Conservation (phyloP, 2,113 vertebrate species). For the Odobenus rosmarus region DNA sequence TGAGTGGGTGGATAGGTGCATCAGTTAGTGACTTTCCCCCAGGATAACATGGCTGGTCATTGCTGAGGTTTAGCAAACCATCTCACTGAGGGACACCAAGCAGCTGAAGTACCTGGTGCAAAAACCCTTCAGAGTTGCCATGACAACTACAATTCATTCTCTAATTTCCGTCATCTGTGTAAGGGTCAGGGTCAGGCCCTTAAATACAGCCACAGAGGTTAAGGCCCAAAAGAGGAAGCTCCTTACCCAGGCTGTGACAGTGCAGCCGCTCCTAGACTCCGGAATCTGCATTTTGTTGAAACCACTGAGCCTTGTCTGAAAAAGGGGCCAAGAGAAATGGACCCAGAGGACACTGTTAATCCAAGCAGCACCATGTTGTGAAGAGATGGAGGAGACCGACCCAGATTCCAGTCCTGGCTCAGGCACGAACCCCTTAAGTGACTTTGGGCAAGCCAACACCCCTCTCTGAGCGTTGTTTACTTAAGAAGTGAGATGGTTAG, state of each 20-base stretch:
- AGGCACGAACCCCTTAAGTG: background rate
- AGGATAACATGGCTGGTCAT: background rate
- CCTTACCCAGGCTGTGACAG: background rate
- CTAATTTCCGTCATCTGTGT: background rate
- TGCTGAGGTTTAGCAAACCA: background rate
- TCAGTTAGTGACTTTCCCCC: conserved; percentile 13
- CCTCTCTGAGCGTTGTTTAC: background rate
- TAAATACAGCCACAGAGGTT: background rate
- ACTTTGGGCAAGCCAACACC: background rate
- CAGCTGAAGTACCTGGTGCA: conserved; percentile 1
- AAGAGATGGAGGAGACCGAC: background rate
- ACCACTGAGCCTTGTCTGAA: background rate
- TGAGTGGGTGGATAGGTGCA: background rate
- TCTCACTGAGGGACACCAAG: background rate
- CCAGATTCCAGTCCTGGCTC: background rate
- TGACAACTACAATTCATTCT: conserved; percentile 11
- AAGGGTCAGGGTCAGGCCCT: background rate
- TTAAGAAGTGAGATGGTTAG: background rate
- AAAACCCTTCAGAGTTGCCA: conserved; percentile 32
- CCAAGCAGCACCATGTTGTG: too few species aligned
- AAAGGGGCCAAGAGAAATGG: background rate
- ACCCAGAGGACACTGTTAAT: background rate
- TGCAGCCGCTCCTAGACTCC: background rate
- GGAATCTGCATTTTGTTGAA: background rate
- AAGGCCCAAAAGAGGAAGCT: background rate